phyloP scores from a whole-genome alignment of 2,888 invertebrate genomes.

The Rhorus exstirpatorius region DNA sequence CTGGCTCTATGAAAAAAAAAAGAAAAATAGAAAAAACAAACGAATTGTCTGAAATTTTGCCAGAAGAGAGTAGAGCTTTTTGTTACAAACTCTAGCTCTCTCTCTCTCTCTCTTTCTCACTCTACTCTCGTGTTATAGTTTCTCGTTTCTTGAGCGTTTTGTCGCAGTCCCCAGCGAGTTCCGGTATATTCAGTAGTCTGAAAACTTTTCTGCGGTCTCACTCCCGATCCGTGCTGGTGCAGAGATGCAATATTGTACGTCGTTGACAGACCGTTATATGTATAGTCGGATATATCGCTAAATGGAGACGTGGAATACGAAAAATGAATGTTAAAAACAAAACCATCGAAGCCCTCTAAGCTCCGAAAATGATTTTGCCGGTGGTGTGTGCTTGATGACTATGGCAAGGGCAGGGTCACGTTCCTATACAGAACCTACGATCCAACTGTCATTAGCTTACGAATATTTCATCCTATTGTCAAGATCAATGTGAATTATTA shows the following conservation, averaged over 20 bases:
- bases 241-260: neutral
- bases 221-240: neutral
- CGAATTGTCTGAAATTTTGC: conserved; percentile 7
- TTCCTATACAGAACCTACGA: too few relatives aligned
- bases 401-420: too few relatives aligned
- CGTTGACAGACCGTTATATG: conserved; percentile 15
- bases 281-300: neutral
- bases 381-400: too few relatives aligned
- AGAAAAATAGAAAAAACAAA: neutral
- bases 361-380: conserved; percentile 18
- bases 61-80: neutral
- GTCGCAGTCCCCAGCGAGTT: conserved; percentile 46
- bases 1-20: neutral
- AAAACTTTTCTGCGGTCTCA: conserved; percentile 24
- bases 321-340: neutral
- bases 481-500: too few relatives aligned
- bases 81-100: neutral
- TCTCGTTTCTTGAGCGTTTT: conserved; percentile 27
- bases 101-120: neutral
- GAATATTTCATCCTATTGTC: too few relatives aligned
- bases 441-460: too few relatives aligned
- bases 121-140: conserved; percentile 14
- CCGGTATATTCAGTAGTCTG: conserved; percentile 30
- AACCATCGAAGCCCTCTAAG: conserved; percentile 4
- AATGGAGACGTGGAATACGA: too few relatives aligned